Evolutionary conservation across 2,113 vertebrate species (phyloP), one percentile per base, ranked within the genome.

Genomic region (Pampusana beccarii): DNA sequence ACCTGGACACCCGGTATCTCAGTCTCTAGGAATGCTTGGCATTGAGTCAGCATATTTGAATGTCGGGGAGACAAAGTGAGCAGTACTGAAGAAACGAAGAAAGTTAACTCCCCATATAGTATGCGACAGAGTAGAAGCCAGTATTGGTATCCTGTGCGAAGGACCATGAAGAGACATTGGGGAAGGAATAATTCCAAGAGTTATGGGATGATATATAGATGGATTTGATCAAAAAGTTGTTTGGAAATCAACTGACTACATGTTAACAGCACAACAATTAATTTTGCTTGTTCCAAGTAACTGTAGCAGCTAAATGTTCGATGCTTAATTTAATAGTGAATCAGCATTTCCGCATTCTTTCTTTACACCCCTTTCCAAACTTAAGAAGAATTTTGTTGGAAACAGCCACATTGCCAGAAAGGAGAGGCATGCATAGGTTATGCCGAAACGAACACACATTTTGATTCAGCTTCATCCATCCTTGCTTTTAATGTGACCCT

Each of bases 401-500:
- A 79, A 57, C 4, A 85, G 51, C 48, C 73, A 73, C 26, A 18
- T 23, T 65, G 18, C 19, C 24, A 46, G 75, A 61, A 92, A 91
- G 80, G 16, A 88, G 78, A 95, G 65, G 2, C 69, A 81, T 46
- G 28, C 31, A n/a, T 54, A 65, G n/a, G 53, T 88, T 86, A 34
- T 79, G 65, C 65, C 84, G 77, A 54, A 94, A 79, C 31, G 83
- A 86, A 3, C 29, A 42, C 19, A 38, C 13, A 72, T 78, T 80
- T 46, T 95, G 82, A 96, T 94, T 54, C 62, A 69, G 54, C 56
- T 92, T 96, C 86, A 95, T 94, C 92, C 88, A 56, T 21, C 28
- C 65, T 65, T 73, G n/a, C 50, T 75, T 92, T 94, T 84, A 93
- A 81, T 51, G 65, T 83, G 73, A 42, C 50, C 36, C 77, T 91